phyloP scores from a whole-genome alignment of 2,888 invertebrate species.

The Tromatobia lineatoria region DNA sequence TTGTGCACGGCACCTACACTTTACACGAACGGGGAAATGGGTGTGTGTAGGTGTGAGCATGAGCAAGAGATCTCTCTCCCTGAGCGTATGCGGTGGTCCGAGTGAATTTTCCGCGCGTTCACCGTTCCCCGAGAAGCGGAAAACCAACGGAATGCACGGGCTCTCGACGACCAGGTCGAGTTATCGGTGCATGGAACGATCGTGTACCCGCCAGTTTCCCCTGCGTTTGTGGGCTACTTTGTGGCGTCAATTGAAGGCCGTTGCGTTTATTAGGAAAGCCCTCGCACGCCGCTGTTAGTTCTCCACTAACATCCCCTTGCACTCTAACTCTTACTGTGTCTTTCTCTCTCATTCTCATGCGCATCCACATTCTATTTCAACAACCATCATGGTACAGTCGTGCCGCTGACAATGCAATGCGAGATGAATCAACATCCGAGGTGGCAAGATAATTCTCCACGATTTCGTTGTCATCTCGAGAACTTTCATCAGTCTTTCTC shows the following conservation, averaged over 20 bases:
- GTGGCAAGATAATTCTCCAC: background rate
- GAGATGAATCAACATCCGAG: background rate
- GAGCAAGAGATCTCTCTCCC: constrained; percentile 18
- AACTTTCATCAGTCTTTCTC: background rate
- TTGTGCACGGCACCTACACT: background rate
- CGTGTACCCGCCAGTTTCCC: constrained; percentile 77
- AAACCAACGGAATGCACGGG: constrained; percentile 75
- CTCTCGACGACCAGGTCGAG: constrained; percentile 61
- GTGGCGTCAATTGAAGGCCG: constrained; percentile 77
- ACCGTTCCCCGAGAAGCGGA: constrained; percentile 63
- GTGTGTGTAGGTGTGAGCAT: constrained; percentile 5
- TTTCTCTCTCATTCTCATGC: background rate
- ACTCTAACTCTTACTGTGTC: background rate
- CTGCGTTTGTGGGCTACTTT: constrained; percentile 79
- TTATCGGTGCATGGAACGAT: constrained; percentile 76
- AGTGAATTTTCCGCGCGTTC: constrained; percentile 76
- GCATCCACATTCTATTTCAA: background rate
- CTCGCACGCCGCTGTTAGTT: constrained; percentile 5
- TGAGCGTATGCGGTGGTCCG: constrained; percentile 70
- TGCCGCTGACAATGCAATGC: background rate
- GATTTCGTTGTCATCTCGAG: background rate
- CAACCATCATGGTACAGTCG: background rate
- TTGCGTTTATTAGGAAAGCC: constrained; percentile 75
- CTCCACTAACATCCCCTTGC: background rate
- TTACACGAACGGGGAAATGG: constrained; percentile 11